Evolutionary conservation across 2,797 vertebrate genomes (phyloP).

Genomic region (Avahi laniger): DNA sequence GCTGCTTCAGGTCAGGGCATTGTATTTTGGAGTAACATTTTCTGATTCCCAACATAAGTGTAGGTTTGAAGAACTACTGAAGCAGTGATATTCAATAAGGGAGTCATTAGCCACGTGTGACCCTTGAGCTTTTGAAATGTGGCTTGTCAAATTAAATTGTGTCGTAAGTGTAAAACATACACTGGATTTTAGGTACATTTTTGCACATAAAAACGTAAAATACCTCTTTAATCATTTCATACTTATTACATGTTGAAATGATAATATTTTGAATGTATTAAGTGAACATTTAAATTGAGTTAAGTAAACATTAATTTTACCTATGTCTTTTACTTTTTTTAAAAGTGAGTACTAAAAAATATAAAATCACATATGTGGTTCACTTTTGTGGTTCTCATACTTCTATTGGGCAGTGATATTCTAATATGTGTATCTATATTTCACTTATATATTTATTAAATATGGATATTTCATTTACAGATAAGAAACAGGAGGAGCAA

Average conservation of each 20-base stretch:
- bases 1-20: background rate
- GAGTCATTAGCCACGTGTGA: background rate
- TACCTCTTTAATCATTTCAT: background rate
- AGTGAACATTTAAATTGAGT: background rate
- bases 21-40: background rate
- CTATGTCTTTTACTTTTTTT: background rate
- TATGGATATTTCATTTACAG: background rate
- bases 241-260: background rate
- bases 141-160: background rate
- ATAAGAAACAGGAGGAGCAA: background rate
- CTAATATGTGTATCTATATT: background rate
- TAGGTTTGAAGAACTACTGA: background rate
- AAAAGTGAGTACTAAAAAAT: background rate
- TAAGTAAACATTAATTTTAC: background rate
- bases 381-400: background rate
- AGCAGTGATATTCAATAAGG: background rate
- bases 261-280: background rate
- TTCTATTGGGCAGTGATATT: background rate
- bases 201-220: background rate
- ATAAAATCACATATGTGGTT: background rate
- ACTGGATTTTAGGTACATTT: background rate
- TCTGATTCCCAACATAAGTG: background rate
- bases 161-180: background rate
- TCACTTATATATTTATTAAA: background rate
- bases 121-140: background rate